Evolutionary conservation across 1,140 invertebrate genomes (phyloP), one percentile per base, ranked within the genome.

Genomic region (Piezodorus guildinii): DNA sequence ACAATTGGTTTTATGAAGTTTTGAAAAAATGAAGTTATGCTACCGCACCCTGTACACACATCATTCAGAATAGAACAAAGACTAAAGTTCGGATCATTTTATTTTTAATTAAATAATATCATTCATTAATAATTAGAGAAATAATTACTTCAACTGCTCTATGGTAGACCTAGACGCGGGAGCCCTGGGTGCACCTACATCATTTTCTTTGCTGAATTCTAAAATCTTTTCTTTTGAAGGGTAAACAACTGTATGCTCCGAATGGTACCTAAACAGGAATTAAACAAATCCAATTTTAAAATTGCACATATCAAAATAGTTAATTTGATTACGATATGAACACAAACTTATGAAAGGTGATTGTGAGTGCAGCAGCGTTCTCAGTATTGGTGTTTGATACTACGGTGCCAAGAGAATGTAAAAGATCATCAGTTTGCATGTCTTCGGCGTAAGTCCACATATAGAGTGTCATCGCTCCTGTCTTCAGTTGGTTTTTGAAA

Each of bases 391-490:
- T 90, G 80, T 94, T 95, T 17, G 86, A 86, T 25, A 92, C 88
- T 52, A 90, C 87, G 30, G 85, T 92, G 23, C 86, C 91, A 65
- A 91, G 78, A 19, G 92, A 88, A 76, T 95, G 89, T 10, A 96
- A 77, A 46, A 92, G 75, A 73, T 94, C 88, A 67, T 90, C 87
- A n/a, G 83, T 86, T 69, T 88, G 86, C 59, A 76, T 73, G 69
- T 93, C 89, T 71, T 94, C 89, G 1, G 88, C 87, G 73, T 90
- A 88, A 0, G 88, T 88, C 92, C 93, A 97, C 72, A 94, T 87
- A 70, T 90, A 91, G 1, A 97, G 77, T 2, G 90, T 91, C 74
- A 88, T 84, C n/a, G 85, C 85, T 16, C 89, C 91, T 23, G 78
- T 86, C 69, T 88, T 85, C 19, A 97, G 75, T 68, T 90, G 85